Percentiles rank a stretch among this genome's conserved stretches.
These are phyloP conservation scores for Dendrophyllia cribrosa DNA, from an alignment of 64 coral and sea anemone species.

Conservation along the genomic window DNA sequence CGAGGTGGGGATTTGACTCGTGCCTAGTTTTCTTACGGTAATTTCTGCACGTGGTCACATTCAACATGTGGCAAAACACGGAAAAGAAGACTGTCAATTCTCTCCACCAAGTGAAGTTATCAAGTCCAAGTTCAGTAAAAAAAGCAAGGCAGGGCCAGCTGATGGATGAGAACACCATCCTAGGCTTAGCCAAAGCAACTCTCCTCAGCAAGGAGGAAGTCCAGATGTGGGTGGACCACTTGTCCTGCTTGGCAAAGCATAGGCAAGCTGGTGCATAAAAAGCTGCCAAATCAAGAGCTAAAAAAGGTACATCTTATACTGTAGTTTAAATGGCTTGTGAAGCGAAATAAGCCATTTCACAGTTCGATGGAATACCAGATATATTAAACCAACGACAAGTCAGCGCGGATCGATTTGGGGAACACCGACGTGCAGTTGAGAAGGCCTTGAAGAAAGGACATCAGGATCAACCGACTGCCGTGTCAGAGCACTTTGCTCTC, in stretches of 20 bases:
- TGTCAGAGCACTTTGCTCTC: too few relatives aligned
- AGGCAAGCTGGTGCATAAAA: conserved; percentile 15
- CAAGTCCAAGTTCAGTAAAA: not conserved
- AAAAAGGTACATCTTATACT: conserved; percentile 6
- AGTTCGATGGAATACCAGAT: too few relatives aligned
- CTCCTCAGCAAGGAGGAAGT: conserved; percentile 18
- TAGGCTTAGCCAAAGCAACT: conserved; percentile 15
- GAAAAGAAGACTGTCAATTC: not conserved
- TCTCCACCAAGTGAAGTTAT: conserved; percentile 30
- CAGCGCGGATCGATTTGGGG: too few relatives aligned
- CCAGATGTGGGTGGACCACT: conserved; percentile 14
- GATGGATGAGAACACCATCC: conserved; percentile 13
- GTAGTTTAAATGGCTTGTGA: not conserved
- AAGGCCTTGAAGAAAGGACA: too few relatives aligned
- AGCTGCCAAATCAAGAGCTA: conserved; percentile 33
- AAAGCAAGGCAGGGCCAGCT: conserved; percentile 25
- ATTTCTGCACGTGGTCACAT: not conserved
- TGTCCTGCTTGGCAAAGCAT: conserved; percentile 18
- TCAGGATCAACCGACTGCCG: too few relatives aligned
- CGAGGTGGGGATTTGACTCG: too few relatives aligned
- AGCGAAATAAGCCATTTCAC: too few relatives aligned
- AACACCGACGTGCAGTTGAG: too few relatives aligned
- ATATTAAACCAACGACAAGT: too few relatives aligned
- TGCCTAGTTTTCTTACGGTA: too few relatives aligned
- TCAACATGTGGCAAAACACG: conserved; percentile 15